Percentiles rank a stretch among this genome's conserved stretches.
Evolutionary conservation across 2,888 invertebrate genomes (phyloP).

Genomic region (Xanthorhoe designata): DNA sequence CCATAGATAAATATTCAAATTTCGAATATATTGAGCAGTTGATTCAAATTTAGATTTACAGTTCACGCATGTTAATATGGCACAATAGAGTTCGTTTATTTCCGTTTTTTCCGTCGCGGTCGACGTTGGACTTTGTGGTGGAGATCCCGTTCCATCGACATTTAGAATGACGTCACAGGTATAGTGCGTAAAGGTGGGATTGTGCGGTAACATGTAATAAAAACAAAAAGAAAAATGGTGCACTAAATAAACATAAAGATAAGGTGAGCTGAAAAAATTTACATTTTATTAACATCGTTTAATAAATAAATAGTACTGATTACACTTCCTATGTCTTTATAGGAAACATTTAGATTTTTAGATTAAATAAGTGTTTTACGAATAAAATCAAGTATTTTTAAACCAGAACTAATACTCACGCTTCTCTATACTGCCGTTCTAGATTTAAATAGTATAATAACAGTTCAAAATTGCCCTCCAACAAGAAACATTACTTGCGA

Average conservation of each 20-base stretch:
- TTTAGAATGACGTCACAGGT: conserved; percentile 64
- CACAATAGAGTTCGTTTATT: conserved; percentile 61
- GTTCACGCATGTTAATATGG: conserved; percentile 31
- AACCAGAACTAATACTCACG: neutral
- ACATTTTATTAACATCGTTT: conserved; percentile 41
- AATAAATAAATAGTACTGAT: neutral
- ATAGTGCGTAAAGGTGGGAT: conserved; percentile 77
- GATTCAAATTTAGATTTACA: conserved; percentile 38
- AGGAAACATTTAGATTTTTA: neutral
- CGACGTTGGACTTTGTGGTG: conserved; percentile 83
- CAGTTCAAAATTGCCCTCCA: neutral
- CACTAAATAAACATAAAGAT: conserved; percentile 81
- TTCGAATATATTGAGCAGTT: conserved; percentile 1
- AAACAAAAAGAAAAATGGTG: conserved; percentile 84
- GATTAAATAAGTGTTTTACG: too few species aligned
- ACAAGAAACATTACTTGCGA: neutral
- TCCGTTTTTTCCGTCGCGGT: conserved; percentile 84
- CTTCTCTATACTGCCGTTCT: too few species aligned
- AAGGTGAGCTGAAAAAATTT: conserved; percentile 52
- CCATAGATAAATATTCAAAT: neutral
- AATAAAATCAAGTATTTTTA: neutral
- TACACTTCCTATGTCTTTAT: neutral
- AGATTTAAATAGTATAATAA: neutral
- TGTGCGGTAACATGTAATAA: conserved; percentile 84
- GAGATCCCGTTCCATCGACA: conserved; percentile 77